A percentile compares a stretch with the other conserved stretches of the same genome.
Conservation (phyloP, 2,888 invertebrate genomes). For the Cosmorhoe ocellata region DNA sequence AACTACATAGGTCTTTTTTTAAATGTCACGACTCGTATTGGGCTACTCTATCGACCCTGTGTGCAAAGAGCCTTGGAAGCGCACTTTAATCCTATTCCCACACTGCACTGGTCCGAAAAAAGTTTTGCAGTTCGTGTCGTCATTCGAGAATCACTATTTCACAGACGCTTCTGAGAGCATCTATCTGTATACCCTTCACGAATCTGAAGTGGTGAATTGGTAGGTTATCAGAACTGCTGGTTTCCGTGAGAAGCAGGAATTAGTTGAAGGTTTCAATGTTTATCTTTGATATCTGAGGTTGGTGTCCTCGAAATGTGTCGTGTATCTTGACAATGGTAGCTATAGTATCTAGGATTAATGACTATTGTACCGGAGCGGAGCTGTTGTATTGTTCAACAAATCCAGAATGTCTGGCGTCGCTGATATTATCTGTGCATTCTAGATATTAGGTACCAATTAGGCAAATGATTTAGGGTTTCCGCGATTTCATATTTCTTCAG, state of each 20-base stretch:
- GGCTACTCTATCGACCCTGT: no score
- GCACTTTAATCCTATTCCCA: no score
- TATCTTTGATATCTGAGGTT: conserved; percentile 1
- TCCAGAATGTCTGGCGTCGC: conserved; percentile 47
- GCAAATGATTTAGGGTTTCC: conserved; percentile 59
- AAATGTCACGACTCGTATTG: no score
- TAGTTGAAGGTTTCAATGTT: conserved; percentile 1
- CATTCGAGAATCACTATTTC: no score
- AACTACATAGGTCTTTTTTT: no score
- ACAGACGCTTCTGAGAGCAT: no score
- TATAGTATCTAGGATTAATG: conserved; percentile 65
- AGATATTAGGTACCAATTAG: conserved; percentile 68
- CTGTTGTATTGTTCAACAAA: conserved; percentile 33
- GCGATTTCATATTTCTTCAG: conserved; percentile 2
- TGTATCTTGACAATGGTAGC: conserved; percentile 52
- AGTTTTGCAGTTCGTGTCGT: no score
- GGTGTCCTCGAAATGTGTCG: conserved; percentile 14
- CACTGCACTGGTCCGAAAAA: no score
- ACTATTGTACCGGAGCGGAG: conserved; percentile 29
- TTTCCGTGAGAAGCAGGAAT: not conserved
- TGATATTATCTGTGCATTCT: conserved; percentile 66
- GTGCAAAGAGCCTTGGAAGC: no score
- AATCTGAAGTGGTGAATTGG: no score
- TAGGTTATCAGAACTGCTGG: not conserved
- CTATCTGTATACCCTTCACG: no score